Conservation (phyloP, 2,797 vertebrate species). For the Ciconia nigra region DNA sequence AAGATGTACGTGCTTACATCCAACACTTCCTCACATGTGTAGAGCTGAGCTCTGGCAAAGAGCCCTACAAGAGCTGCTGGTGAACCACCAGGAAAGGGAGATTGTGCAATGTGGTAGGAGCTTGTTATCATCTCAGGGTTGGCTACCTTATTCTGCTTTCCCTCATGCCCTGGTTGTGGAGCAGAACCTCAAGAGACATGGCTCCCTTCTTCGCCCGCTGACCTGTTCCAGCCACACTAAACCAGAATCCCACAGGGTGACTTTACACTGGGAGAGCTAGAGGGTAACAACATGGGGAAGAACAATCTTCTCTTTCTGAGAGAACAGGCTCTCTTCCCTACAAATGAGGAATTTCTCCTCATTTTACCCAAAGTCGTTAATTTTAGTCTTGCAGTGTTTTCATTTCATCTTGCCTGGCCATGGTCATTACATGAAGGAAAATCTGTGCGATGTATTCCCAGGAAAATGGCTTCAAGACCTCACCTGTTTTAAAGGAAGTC, state of each 20-base stretch:
- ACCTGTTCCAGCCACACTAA: neutral
- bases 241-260: neutral
- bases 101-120: neutral
- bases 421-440: neutral
- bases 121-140: neutral
- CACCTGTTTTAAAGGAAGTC: neutral
- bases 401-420: neutral
- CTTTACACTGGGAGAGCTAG: neutral
- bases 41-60: neutral
- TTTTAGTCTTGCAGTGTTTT: neutral
- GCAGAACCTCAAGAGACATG: neutral
- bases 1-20: neutral
- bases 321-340: neutral
- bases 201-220: neutral
- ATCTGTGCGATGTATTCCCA: neutral
- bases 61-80: neutral
- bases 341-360: neutral
- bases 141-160: neutral
- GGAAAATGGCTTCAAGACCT: neutral
- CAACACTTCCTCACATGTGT: rapidly evolving
- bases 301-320: neutral
- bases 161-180: rapidly evolving
- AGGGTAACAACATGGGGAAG: neutral
- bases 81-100: neutral
- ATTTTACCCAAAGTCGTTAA: neutral